Base-by-base conservation (phyloP, 2,797 vertebrate genomes). In the Gila robusta region DNA sequence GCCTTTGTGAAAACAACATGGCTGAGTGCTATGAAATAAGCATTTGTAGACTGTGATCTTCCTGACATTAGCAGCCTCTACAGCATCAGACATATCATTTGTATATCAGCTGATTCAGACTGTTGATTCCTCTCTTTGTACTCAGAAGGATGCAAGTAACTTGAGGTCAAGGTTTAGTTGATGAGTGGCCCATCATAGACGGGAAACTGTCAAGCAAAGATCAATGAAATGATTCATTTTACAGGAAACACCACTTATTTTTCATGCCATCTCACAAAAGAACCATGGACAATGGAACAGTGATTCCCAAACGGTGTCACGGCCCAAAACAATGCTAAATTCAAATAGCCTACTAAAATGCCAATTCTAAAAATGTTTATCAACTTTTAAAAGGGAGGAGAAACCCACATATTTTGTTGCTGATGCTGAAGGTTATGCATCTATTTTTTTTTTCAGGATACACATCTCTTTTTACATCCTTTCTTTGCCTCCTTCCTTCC, bases 381-480 rank as follows among this genome's bases (percentile, higher is more conserved):
- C 17, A 52, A 32, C 9, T 52, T 52, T 52, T 32, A 32, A 21
- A 37, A 77, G 41, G 9, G 26, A 77, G 32, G 21, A 7, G 21
- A 76, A 54, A 21, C 19, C 11, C 47, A 78, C 32, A 5, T 56
- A 54, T 16, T 59, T 35, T 39, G 32, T 35, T 39, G 49, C 35
- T 37, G 74, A 37, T 3, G 21, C 52, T 56, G 32, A 74, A 74
- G 26, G 44, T 26, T 19, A 17, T 49, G 44, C 1, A 28, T 73
- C 7, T 5, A 49, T 47, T 11, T 44, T 71, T 0, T 0, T 23
- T 3, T 52, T 21, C 2, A 32, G 12, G 84, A 86, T 83, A 64
- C 64, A 49, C 39, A 82, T 79, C 39, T 82, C 73, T 71, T 79
- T 87, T 71, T 28, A 78, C 86, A 82, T 82, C 74, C 86, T 64